Evolutionary conservation across 2,113 vertebrate genomes (phyloP), one percentile per base, ranked within the genome.

Genomic region (Mirounga angustirostris): DNA sequence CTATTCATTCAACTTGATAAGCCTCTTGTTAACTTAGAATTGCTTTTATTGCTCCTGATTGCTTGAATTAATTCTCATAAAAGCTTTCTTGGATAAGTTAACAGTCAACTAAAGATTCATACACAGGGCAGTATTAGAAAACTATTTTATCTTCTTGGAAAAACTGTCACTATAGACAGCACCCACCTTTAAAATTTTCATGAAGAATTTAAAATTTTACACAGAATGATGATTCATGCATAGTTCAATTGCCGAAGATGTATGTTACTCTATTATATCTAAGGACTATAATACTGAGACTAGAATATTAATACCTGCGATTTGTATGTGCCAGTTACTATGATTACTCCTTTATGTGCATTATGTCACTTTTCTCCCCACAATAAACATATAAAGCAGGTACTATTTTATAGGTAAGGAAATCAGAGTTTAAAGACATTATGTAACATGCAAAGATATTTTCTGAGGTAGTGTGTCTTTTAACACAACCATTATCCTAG

Each of bases 51-150:
- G 28, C n/a, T 76, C 33, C n/a, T 67, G 59, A 58, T n/a, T 46
- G 40, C 61, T 67, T 93, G 46, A 97, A 88, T 69, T 94, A 88
- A 94, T 36, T 28, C 74, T 59, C 10, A 30, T 13, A 65, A 97
- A 86, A 92, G 50, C 4, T 76, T 58, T 50, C 36, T 59, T 43
- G 40, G 71, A 11, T 33, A 43, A 73, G 69, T 50, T 71, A 87
- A 92, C 21, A 54, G 21, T 46, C 67, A 85, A 65, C 10, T 88
- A 67, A 59, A 85, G 40, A 63, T 43, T 84, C 26, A 61, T 40
- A 69, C 11, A 33, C 0, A 46, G 61, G 13, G 7, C 46, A 63
- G 58, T 74, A 36, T 67, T 58, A 76, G 85, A 58, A 94, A 88
- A 18, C 1, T 28, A 52, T 14, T 36, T 10, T 15, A n/a, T 89